phyloP scores from a whole-genome alignment of 2,888 invertebrate species.

The Oscheius onirici region DNA sequence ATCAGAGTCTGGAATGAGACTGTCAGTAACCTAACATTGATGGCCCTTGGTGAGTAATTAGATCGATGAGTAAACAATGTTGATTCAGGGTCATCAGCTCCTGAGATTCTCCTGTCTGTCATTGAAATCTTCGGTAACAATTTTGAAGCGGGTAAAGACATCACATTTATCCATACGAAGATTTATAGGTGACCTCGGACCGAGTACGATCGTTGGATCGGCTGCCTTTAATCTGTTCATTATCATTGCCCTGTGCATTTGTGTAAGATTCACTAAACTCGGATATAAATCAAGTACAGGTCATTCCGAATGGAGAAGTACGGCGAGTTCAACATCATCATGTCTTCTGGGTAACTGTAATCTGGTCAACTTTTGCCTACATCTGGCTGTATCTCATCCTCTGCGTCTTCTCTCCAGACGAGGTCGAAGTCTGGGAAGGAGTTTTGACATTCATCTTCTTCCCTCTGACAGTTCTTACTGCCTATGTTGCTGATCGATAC shows the following conservation, averaged over 20 bases:
- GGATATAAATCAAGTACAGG: conserved; percentile 73
- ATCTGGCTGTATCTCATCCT: conserved; percentile 96
- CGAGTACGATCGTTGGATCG: conserved; percentile 90
- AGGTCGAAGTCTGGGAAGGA: conserved; percentile 70
- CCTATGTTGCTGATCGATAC: conserved; percentile 87
- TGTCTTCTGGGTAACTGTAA: conserved; percentile 88
- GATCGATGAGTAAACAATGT: not conserved
- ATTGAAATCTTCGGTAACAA: conserved; percentile 96
- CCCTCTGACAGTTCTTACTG: conserved; percentile 92
- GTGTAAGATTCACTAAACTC: conserved; percentile 39
- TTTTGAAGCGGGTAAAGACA: conserved; percentile 81
- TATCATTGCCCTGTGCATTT: conserved; percentile 92
- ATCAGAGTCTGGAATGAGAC: conserved; percentile 99
- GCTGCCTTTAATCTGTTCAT: conserved; percentile 98
- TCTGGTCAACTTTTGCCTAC: conserved; percentile 98
- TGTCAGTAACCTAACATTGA: conserved; percentile 95
- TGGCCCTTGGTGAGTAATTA: conserved; percentile 83
- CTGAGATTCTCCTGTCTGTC: conserved; percentile 94
- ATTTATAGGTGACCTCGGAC: conserved; percentile 55
- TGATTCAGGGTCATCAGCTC: conserved; percentile 85
- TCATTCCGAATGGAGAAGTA: conserved; percentile 61
- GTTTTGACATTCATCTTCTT: conserved; percentile 93
- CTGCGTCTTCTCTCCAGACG: conserved; percentile 78
- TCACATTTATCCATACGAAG: not conserved
- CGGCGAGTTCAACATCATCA: conserved; percentile 68